These are phyloP conservation scores for Phymorhynchus buccinoides DNA, from an alignment of 1,140 invertebrate species.

Conservation along the genomic window DNA sequence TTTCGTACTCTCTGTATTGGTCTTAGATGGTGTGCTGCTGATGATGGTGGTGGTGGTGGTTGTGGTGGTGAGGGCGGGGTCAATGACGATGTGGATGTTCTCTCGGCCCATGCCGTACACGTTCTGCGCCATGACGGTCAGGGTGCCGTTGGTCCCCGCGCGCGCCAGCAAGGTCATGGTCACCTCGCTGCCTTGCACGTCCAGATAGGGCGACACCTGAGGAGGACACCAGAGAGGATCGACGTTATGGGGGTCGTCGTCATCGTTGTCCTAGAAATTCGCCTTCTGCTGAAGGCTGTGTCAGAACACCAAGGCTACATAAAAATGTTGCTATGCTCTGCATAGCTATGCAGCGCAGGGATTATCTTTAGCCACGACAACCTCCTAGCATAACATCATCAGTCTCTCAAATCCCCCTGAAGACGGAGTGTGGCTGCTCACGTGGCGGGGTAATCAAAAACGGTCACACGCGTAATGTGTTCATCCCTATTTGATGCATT, in stretches of 20 bases:
- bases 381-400: too few relatives aligned
- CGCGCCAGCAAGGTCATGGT: neutral
- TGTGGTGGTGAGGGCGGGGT: neutral
- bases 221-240: neutral
- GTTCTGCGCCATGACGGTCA: slow-evolving; percentile 32
- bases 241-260: neutral
- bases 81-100: neutral
- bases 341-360: too few relatives aligned
- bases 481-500: too few relatives aligned
- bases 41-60: slow-evolving; percentile 6
- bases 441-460: too few relatives aligned
- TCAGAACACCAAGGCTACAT: too few relatives aligned
- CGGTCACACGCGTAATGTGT: too few relatives aligned
- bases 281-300: neutral
- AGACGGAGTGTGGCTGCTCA: too few relatives aligned
- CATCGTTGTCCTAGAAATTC: neutral
- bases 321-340: too few relatives aligned
- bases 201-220: neutral
- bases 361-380: too few relatives aligned
- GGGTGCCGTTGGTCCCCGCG: slow-evolving; percentile 2
- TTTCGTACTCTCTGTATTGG: neutral
- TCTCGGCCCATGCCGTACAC: neutral
- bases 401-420: too few relatives aligned
- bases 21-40: neutral
- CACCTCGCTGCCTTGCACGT: neutral